A percentile compares a stretch with the other conserved stretches of the same genome.
Evolutionary conservation across 2,797 vertebrate genomes (phyloP).

Genomic region (Gallinago stenura): DNA sequence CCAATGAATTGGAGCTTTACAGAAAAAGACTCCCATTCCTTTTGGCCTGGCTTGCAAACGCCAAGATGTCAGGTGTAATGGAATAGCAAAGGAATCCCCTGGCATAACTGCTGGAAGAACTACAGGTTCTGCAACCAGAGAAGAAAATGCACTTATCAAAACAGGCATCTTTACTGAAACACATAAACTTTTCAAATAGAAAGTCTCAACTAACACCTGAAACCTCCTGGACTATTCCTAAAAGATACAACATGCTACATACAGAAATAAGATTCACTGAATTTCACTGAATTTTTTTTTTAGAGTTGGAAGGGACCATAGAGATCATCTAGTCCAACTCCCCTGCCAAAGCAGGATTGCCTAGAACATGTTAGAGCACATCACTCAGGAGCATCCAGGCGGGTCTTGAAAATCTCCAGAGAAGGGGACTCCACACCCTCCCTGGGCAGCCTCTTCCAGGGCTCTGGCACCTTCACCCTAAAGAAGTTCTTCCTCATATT

Average conservation of each 20-base stretch:
- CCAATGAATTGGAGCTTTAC: constrained; percentile 96
- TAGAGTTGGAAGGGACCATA: no score
- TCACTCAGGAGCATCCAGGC: no score
- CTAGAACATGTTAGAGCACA: no score
- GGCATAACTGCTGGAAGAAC: constrained; percentile 93
- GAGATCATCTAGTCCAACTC: no score
- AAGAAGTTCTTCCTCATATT: no score
- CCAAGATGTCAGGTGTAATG: constrained; percentile 96
- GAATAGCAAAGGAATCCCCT: constrained; percentile 89
- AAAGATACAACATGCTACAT: background rate
- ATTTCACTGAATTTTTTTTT: no score
- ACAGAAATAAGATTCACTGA: background rate
- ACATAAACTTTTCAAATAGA: fast-evolving
- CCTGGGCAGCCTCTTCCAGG: no score
- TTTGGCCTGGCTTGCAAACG: constrained; percentile 94
- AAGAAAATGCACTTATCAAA: background rate
- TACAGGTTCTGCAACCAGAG: constrained; percentile 88
- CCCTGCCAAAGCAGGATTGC: no score
- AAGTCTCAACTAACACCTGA: background rate
- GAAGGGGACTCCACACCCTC: no score
- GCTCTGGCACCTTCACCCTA: no score
- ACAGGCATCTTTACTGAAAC: background rate
- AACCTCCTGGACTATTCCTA: background rate
- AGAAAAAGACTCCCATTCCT: constrained; percentile 94
- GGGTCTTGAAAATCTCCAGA: no score